These are phyloP conservation scores for Agrypnia vestita DNA, from an alignment of 1,140 invertebrate species.

Conservation along the genomic window DNA sequence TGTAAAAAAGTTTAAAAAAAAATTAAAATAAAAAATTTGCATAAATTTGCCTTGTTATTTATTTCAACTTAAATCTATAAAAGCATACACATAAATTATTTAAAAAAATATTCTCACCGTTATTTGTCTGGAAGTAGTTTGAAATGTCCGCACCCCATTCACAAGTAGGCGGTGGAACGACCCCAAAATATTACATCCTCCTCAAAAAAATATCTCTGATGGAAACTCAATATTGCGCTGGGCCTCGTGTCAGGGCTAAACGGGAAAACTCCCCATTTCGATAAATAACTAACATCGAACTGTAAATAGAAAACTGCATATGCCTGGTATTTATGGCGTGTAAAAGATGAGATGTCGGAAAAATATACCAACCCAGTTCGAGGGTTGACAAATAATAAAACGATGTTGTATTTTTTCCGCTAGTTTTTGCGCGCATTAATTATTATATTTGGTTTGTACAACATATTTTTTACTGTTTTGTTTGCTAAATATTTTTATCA, in stretches of 20 bases:
- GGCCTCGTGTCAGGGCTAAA: no score
- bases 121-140: conserved; percentile 25
- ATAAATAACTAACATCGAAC: conserved; percentile 52
- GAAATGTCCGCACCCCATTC: conserved; percentile 30
- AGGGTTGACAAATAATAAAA: neutral
- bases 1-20: no score
- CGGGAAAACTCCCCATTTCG: conserved; percentile 25
- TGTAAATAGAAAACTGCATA: conserved; percentile 56
- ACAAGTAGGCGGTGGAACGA: neutral
- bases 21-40: no score
- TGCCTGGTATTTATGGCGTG: conserved; percentile 53
- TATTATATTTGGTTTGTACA: no score
- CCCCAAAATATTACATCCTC: conserved; percentile 7
- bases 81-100: no score
- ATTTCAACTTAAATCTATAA: no score
- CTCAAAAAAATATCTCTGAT: neutral
- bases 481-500: no score
- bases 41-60: no score
- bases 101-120: conserved; percentile 7
- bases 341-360: conserved; percentile 49
- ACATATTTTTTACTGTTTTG: no score
- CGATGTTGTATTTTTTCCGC: no score
- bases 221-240: neutral
- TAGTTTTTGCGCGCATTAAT: no score
- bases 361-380: neutral